A percentile compares a stretch with the other conserved stretches of the same genome.
These are phyloP conservation scores for Hymenopus coronatus DNA, from an alignment of 2,888 invertebrate genomes.

Conservation along the genomic window DNA sequence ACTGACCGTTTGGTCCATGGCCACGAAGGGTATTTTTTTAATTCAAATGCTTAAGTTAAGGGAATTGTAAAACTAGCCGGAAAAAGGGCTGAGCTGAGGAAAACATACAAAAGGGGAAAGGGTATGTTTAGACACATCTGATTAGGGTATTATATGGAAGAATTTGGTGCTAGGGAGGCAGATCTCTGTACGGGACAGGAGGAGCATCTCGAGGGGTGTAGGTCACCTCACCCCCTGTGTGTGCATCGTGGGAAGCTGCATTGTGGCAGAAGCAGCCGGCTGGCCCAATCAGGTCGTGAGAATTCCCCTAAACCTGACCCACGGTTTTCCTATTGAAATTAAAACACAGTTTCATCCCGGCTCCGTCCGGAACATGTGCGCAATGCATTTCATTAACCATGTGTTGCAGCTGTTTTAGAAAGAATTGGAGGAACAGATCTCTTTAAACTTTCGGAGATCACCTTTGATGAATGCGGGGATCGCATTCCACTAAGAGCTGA, in stretches of 20 bases:
- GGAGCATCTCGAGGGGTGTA: background rate
- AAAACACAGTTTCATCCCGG: background rate
- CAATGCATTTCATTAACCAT: background rate
- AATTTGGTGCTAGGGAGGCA: background rate
- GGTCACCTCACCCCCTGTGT: background rate
- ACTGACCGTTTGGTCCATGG: background rate
- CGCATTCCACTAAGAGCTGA: background rate
- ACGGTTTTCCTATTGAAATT: background rate
- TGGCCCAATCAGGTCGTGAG: background rate
- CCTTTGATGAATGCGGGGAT: background rate
- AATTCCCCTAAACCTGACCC: background rate
- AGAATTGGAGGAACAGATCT: background rate
- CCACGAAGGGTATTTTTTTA: background rate
- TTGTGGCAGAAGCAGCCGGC: background rate
- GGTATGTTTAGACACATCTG: background rate
- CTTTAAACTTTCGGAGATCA: background rate
- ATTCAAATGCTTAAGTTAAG: background rate
- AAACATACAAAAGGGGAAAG: background rate
- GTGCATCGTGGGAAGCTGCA: conserved; percentile 6
- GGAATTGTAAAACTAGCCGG: background rate
- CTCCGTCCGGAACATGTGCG: background rate
- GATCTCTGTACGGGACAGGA: background rate
- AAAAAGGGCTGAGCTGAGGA: background rate
- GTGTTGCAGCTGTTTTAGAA: background rate
- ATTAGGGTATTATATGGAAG: background rate